Evolutionary conservation across 2,113 vertebrate species (phyloP), one percentile per base, ranked within the genome.

Genomic region (Podocnemis expansa): DNA sequence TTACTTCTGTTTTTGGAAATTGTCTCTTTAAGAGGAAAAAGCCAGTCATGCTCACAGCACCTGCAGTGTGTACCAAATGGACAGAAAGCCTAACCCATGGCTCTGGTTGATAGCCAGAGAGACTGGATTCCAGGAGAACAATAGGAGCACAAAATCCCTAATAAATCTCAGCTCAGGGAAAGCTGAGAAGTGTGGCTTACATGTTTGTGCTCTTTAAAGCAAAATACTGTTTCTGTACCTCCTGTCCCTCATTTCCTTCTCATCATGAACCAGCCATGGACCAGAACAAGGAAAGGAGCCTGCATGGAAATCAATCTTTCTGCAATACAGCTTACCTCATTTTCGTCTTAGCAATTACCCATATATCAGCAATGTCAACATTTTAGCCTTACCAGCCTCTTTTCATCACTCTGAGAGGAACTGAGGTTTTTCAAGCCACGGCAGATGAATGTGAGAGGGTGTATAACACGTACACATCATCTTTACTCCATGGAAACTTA

Each of bases 401-500:
- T 34, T 76, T 94, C 90, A 91, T 94, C 55, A 91, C 21, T 41
- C 5, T 80, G 8, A 24, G 51, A 21, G 47, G n/a, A 86, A 58
- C 75, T 94, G 67, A 9, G 85, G 16, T 54, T 93, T 90, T 89
- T 75, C 63, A 89, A 80, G 47, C 8, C 82, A 5, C 49, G 85
- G 41, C 10, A 90, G n/a, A 70, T 38, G n/a, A 52, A 52, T 17
- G 17, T 52, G 51, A 11, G n/a, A 47, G 47, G 47, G 47, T 70
- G 21, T 38, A 19, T 38, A 70, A 5, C 38, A 38, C 22, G 21
- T 19, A 38, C n/a, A 70, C 14, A 19, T 21, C 4, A 4, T 78
- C 4, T 24, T 58, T 80, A 13, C 51, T 89, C 89, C 90, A 2
- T 94, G 73, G 85, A 95, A 96, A 93, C 91, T 89, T 5, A 10